Conservation (phyloP, 2,797 vertebrate genomes). For the Psittacula echo region DNA sequence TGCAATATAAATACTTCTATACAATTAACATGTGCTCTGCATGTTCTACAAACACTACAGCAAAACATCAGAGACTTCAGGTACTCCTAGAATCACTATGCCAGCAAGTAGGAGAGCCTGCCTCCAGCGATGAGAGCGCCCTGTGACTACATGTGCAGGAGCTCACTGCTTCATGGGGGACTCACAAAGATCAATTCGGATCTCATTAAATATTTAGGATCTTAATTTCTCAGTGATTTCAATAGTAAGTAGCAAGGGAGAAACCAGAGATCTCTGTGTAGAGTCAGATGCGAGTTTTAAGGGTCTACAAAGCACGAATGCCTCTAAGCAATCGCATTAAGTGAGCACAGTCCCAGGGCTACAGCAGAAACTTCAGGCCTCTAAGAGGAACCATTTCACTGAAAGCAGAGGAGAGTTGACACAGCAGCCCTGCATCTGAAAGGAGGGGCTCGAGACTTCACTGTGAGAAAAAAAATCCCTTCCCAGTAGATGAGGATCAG, state of each 20-base stretch:
- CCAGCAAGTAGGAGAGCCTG: background rate
- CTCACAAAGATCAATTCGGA: background rate
- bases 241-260: background rate
- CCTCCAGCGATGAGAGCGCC: fast-evolving
- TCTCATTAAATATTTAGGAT: background rate
- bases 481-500: background rate
- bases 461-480: background rate
- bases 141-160: fast-evolving
- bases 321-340: background rate
- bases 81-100: fast-evolving
- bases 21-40: background rate
- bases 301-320: background rate
- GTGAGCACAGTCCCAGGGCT: background rate
- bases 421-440: background rate
- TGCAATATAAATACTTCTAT: background rate
- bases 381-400: background rate
- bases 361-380: background rate
- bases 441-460: fast-evolving
- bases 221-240: background rate
- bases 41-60: background rate
- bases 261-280: background rate
- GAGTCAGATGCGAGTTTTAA: background rate
- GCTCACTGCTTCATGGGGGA: background rate
- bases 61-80: background rate
- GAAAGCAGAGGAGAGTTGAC: background rate